phyloP scores from a whole-genome alignment of 1,140 invertebrate genomes.

The Ostrea denselamellosa region DNA sequence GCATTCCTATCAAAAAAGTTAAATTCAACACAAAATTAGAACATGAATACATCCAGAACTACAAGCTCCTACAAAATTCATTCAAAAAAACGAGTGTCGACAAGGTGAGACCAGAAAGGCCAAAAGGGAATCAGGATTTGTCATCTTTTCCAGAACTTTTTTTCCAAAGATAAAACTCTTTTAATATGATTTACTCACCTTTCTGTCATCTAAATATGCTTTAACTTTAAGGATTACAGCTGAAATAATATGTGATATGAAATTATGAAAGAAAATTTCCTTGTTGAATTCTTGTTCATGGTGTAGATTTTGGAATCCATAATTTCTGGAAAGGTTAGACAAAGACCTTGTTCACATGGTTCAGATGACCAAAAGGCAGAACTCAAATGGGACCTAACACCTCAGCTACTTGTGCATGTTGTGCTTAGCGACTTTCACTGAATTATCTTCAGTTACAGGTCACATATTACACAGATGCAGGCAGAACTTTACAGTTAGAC shows the following conservation, averaged over 20 bases:
- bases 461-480: constrained; percentile 28
- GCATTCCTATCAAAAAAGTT: constrained; percentile 90
- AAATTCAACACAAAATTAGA: constrained; percentile 99
- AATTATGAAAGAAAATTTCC: too few species aligned
- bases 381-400: constrained; percentile 1
- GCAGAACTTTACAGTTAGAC: constrained; percentile 20
- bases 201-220: too few species aligned
- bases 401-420: constrained; percentile 19
- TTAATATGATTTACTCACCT: not conserved
- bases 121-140: not conserved
- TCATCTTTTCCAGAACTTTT: constrained; percentile 26
- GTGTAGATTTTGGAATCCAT: not conserved
- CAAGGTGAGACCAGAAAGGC: constrained; percentile 87
- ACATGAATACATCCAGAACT: constrained; percentile 99
- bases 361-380: not conserved
- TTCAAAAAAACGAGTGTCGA: constrained; percentile 99
- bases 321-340: constrained; percentile 9
- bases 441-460: constrained; percentile 31
- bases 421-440: constrained; percentile 24
- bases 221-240: too few species aligned
- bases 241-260: too few species aligned
- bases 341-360: not conserved
- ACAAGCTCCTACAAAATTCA: constrained; percentile 97
- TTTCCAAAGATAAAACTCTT: not conserved
- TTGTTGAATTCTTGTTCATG: not conserved